Conservation (phyloP, 2,797 vertebrate genomes). For the Urocyon cinereoargenteus region DNA sequence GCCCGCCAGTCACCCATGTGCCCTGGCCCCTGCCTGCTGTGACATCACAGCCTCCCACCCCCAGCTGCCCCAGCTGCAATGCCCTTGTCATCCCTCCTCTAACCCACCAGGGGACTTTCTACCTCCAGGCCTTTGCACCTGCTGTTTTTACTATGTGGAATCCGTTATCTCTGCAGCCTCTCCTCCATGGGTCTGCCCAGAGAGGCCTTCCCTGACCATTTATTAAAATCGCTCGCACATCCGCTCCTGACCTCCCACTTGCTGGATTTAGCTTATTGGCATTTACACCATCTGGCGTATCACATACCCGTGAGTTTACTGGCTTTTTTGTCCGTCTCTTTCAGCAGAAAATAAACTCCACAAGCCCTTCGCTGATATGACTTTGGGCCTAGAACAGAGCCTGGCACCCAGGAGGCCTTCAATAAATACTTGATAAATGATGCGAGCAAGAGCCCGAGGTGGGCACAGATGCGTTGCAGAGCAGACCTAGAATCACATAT, state of each 20-base stretch:
- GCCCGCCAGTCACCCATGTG: fast-evolving
- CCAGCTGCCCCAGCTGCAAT: not conserved
- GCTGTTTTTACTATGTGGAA: not conserved
- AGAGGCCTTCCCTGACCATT: not conserved
- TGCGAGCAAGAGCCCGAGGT: not conserved
- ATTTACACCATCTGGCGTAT: not conserved
- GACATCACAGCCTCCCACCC: fast-evolving
- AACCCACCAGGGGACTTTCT: not conserved
- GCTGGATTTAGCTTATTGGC: not conserved
- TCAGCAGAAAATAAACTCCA: not conserved
- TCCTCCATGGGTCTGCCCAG: not conserved
- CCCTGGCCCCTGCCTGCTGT: not conserved
- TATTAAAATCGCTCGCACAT: not conserved
- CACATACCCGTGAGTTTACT: fast-evolving
- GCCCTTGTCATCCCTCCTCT: not conserved
- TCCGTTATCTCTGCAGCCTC: not conserved
- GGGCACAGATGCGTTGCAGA: not conserved
- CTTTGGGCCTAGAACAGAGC: not conserved
- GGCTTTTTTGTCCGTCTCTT: not conserved
- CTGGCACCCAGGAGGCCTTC: not conserved
- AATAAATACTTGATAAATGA: not conserved
- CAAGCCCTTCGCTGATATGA: not conserved
- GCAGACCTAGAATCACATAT: not conserved
- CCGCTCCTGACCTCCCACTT: not conserved
- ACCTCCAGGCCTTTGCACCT: not conserved